Conservation (phyloP, 2,797 vertebrate species). For the Moxostoma hubbsi region DNA sequence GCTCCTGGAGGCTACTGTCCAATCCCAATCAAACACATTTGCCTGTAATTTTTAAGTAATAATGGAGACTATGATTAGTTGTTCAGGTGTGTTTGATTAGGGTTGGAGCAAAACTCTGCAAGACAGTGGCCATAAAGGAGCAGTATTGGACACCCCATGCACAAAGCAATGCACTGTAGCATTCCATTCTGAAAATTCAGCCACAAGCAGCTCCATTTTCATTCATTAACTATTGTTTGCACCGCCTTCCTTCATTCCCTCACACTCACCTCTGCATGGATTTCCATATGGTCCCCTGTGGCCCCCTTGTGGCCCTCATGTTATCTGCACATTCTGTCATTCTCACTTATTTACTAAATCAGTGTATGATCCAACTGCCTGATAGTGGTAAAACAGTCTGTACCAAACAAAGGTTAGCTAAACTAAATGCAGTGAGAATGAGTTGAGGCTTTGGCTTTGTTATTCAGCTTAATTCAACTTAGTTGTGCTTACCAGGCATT, state of each 20-base stretch:
- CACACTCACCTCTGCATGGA: constrained; percentile 14
- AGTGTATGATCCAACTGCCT: neutral
- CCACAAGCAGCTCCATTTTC: neutral
- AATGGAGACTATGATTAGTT: too few relatives aligned
- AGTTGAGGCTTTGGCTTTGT: neutral
- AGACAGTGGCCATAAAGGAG: too few relatives aligned
- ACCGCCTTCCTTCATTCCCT: neutral
- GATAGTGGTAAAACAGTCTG: neutral
- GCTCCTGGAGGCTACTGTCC: too few relatives aligned
- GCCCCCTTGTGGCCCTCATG: constrained; percentile 44
- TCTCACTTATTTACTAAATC: neutral
- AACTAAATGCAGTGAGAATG: neutral
- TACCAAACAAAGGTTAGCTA: neutral
- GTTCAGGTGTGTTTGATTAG: too few relatives aligned
- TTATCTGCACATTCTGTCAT: constrained; percentile 27
- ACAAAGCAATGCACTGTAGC: too few relatives aligned
- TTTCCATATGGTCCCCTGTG: constrained; percentile 38
- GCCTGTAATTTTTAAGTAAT: too few relatives aligned
- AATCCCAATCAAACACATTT: too few relatives aligned
- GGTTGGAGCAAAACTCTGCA: too few relatives aligned
- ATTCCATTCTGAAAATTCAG: neutral
- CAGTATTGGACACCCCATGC: neutral
- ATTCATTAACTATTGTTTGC: neutral
- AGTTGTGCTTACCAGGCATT: neutral
- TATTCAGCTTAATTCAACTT: neutral